Percentiles rank a stretch among this genome's conserved stretches.
Evolutionary conservation across 2,113 vertebrate genomes (phyloP).

Genomic region (Taxidea taxus): DNA sequence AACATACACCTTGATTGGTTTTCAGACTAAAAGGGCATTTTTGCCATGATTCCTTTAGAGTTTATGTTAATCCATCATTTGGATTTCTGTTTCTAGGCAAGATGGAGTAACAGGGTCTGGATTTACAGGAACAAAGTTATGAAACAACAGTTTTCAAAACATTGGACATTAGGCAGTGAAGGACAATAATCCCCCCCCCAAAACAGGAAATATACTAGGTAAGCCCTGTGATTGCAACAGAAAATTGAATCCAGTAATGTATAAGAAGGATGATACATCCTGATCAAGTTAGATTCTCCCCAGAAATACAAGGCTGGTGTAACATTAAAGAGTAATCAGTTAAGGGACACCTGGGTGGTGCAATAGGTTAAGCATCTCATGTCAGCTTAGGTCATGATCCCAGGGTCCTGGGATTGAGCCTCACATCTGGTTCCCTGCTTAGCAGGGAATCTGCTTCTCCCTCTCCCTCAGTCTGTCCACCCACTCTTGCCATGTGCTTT

Average conservation of each 20-base stretch:
- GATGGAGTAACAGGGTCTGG: not conserved
- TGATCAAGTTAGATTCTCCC: not conserved
- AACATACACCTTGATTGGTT: not conserved
- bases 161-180: not conserved
- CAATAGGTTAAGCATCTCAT: not conserved
- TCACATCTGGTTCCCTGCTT: not conserved
- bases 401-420: not conserved
- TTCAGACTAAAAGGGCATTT: not conserved
- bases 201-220: not conserved
- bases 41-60: not conserved
- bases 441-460: not conserved
- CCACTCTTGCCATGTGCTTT: too few relatives aligned
- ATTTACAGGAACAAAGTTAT: not conserved
- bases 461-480: too few relatives aligned
- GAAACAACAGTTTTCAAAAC: not conserved
- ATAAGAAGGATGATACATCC: not conserved
- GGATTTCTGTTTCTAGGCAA: not conserved
- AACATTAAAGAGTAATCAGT: not conserved
- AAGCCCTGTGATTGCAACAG: not conserved
- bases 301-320: not conserved
- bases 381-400: not conserved
- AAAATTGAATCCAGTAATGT: not conserved
- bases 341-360: not conserved
- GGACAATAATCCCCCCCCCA: not conserved
- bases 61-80: not conserved